phyloP scores from a whole-genome alignment of 2,888 invertebrate genomes.

The Tanytarsus gracilentus region DNA sequence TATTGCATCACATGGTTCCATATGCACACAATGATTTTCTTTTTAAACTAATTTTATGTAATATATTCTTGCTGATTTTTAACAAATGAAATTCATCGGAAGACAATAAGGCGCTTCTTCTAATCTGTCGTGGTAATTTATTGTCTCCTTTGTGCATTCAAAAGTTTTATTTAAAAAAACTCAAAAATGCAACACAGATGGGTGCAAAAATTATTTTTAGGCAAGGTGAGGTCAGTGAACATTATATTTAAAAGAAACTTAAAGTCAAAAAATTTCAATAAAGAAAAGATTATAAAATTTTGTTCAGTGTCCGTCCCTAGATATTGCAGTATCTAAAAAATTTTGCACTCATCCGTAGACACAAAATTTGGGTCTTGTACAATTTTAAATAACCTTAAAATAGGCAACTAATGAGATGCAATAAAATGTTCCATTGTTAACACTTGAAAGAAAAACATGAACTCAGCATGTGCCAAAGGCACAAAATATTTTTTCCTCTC shows the following conservation, averaged over 20 bases:
- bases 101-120: conserved; percentile 28
- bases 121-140: conserved; percentile 10
- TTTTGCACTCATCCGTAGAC: too few relatives aligned
- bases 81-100: conserved; percentile 4
- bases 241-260: too few relatives aligned
- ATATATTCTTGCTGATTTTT: background rate
- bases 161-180: background rate
- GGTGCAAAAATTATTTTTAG: too few relatives aligned
- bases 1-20: conserved; percentile 21
- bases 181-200: too few relatives aligned
- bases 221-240: too few relatives aligned
- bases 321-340: too few relatives aligned
- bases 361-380: too few relatives aligned
- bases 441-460: conserved; percentile 12
- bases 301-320: too few relatives aligned
- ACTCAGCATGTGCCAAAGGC: conserved; percentile 19
- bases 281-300: too few relatives aligned
- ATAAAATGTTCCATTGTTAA: conserved; percentile 2
- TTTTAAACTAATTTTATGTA: conserved; percentile 17
- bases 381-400: conserved; percentile 25
- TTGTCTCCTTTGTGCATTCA: background rate
- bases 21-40: background rate
- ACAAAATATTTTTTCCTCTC: background rate
- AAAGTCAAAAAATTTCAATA: too few relatives aligned
- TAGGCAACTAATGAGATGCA: conserved; percentile 28